These are phyloP conservation scores for Drosophila seguyi DNA, from an alignment of 1,140 invertebrate species.

Conservation along the genomic window DNA sequence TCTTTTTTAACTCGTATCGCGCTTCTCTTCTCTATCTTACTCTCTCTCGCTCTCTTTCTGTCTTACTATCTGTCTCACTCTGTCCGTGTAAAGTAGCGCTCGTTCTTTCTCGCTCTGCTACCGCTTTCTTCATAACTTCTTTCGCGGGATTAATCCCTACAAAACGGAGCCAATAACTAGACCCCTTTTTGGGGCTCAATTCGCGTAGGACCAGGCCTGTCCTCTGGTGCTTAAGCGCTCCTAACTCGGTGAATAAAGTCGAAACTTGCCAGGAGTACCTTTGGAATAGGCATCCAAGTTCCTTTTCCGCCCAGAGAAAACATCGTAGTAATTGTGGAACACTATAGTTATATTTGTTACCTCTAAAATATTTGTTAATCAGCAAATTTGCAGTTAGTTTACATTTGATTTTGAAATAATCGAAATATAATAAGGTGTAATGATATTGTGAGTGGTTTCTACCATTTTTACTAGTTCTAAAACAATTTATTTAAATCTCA, in stretches of 20 bases:
- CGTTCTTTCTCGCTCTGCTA: slow-evolving; percentile 33
- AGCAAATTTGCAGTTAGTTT: no score
- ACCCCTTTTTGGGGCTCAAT: background rate
- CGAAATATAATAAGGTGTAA: background rate
- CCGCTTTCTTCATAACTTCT: slow-evolving; percentile 26
- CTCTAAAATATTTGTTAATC: background rate
- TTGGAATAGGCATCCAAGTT: slow-evolving; percentile 1
- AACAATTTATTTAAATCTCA: no score
- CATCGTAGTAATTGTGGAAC: background rate
- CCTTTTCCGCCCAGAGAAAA: slow-evolving; percentile 21
- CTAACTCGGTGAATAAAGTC: slow-evolving; percentile 23
- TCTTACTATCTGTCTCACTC: slow-evolving; percentile 39
- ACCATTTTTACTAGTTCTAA: background rate
- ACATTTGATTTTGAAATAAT: background rate
- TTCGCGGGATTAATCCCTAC: slow-evolving; percentile 9
- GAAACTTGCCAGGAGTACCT: slow-evolving; percentile 15
- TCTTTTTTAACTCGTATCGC: slow-evolving; percentile 51
- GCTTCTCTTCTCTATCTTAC: slow-evolving; percentile 59
- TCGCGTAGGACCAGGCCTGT: slow-evolving; percentile 1
- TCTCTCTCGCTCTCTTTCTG: slow-evolving; percentile 21
- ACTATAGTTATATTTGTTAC: background rate
- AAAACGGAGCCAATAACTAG: slow-evolving; percentile 10
- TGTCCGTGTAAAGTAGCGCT: slow-evolving; percentile 48
- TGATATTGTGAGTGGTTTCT: background rate
- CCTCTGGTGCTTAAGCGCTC: slow-evolving; percentile 15